Conservation (phyloP, 2,797 vertebrate species). For the Notamacropus eugenii region DNA sequence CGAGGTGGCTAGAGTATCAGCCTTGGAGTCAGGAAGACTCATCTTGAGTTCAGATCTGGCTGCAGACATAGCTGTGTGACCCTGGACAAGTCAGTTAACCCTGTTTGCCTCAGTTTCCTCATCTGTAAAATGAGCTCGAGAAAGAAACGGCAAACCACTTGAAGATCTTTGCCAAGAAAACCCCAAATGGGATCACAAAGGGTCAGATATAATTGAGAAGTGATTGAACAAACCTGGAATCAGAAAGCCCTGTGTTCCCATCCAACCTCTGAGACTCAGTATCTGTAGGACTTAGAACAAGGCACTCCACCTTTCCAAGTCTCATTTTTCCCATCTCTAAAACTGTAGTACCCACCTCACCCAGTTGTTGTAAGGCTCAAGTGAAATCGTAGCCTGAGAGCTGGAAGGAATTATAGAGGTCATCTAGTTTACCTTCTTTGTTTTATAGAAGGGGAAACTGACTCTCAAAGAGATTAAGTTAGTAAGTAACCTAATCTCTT, state of each 20-base stretch:
- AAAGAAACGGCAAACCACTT: background rate
- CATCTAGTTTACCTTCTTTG: background rate
- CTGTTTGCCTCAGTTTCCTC: background rate
- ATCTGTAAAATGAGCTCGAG: background rate
- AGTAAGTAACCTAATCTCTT: background rate
- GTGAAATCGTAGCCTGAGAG: background rate
- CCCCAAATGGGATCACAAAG: background rate
- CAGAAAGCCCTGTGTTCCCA: background rate
- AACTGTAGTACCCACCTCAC: background rate
- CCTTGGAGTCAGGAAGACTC: background rate
- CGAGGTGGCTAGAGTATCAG: background rate
- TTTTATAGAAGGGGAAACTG: background rate
- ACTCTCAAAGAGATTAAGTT: background rate
- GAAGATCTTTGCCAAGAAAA: background rate
- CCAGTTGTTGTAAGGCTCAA: background rate
- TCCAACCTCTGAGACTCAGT: background rate
- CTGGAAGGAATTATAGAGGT: background rate
- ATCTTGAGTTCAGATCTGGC: background rate
- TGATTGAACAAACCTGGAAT: background rate
- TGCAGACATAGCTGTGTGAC: background rate
- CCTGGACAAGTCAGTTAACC: background rate
- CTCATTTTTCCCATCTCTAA: background rate
- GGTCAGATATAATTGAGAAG: background rate
- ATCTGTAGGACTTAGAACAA: background rate
- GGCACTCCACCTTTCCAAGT: background rate